Evolutionary conservation across 1,140 invertebrate genomes (phyloP), one percentile per base, ranked within the genome.

Genomic region (Cyrtorhinus lividipennis): DNA sequence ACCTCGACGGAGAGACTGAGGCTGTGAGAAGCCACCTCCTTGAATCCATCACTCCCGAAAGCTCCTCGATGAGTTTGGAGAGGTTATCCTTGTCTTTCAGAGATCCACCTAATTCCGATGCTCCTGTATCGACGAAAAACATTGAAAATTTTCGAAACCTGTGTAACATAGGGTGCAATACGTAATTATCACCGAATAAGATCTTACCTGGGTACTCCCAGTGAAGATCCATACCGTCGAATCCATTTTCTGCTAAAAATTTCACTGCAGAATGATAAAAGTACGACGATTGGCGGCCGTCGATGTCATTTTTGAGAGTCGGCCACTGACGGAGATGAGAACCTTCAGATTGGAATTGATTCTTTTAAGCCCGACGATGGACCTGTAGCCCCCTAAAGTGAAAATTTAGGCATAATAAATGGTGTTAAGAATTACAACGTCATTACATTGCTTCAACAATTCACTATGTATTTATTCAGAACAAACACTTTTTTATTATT

Each of bases 171-270:
- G n/a, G 44, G 44, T 5, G 38, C 15, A 45, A n/a, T 45, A 45
- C n/a, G 44, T n/a, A 45, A 45, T 45, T 45, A 12, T 45, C n/a
- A n/a, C n/a, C n/a, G n/a, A 45, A 45, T 15, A 38, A 38, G 15
- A 38, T 13, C 46, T 67, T 64, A 70, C 73, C 74, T 22, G 78
- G 78, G 59, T 74, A 74, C 46, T 81, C 76, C 81, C 82, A 84
- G 57, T 83, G 78, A 1, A 85, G 69, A 63, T 83, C 81, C 0
- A 83, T 66, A 0, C 83, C 83, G 68, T 85, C 82, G 62, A 85
- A 83, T 3, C 75, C 72, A 62, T 80, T 73, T 59, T 76, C 70
- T 20, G 75, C 66, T 0, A 85, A 65, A 59, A 82, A 80, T 1
- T 72, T 68, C 0, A 82, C 44, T 1, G 79, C 73, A 0, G 80